Base-by-base conservation (phyloP, 2,888 invertebrate species). In the Tricholauxania praeusta region DNA sequence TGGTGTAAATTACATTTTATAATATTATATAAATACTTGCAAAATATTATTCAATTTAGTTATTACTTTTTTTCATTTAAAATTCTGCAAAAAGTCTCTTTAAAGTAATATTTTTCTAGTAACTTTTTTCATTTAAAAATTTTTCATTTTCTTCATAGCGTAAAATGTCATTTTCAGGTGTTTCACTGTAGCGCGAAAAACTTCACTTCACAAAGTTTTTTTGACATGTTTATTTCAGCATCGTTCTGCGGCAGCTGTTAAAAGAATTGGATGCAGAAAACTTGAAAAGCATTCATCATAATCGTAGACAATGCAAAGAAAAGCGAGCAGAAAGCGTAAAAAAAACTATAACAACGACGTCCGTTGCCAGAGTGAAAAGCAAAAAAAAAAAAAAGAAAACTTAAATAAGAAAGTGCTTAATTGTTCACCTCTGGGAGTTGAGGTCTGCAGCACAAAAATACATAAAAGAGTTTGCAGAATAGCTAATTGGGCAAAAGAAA, bases 111-210 rank as follows among this genome's bases (percentile, higher is more conserved):
- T 3, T 39, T 39, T 39, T 10, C 7, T 39, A 7, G 10, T 10
- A 39, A 39, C 39, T 4, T 39, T 39, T 39, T 39, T 39, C 39
- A 39, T 32, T 62, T 6, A n/a, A 32, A 17, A 12, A 4, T 32
- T 32, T 47, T 47, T 47, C 10, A 10, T 39, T 39, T 19, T 14
- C 17, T 47, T 63, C 63, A 63, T 15, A 63, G 47, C 39, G 48
- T 19, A 63, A 63, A 63, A 63, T 63, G 63, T 63, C 63, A 63
- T 19, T 63, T 63, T 63, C 63, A 63, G 63, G 63, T 63, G 63
- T 63, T 63, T 19, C 47, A 19, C 63, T 63, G n/a, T 48, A 47
- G 47, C 63, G 47, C 63, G 63, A 63, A 63, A 28, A 57, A 57
- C 22, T 39, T 39, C 19, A 47, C n/a, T 63, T 60, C 19, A 17